Evolutionary conservation across 2,888 invertebrate genomes (phyloP).

Genomic region (Clitarchus hookeri): DNA sequence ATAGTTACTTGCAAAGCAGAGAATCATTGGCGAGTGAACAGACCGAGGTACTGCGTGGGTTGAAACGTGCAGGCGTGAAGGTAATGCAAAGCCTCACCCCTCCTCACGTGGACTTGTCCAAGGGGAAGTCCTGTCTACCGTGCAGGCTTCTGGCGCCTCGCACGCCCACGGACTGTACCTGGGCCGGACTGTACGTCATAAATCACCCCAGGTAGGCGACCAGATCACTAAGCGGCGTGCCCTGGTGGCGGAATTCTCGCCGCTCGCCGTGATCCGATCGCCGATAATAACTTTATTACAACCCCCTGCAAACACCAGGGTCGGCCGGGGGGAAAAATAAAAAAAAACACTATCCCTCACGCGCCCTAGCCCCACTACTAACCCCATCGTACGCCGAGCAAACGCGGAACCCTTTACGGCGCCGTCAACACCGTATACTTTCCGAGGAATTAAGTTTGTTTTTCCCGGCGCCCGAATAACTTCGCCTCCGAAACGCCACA

Average conservation of each 20-base stretch:
- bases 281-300: slow-evolving; percentile 40
- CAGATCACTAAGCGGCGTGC: not conserved
- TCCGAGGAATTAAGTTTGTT: not conserved
- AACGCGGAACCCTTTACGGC: not conserved
- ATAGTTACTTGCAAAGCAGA: too few species aligned
- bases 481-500: slow-evolving; percentile 1
- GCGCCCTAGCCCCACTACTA: not conserved
- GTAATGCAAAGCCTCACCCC: too few species aligned
- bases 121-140: too few species aligned
- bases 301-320: slow-evolving; percentile 15
- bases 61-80: too few species aligned
- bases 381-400: not conserved
- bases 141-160: not conserved
- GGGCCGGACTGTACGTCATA: not conserved
- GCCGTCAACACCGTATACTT: not conserved
- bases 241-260: slow-evolving; percentile 32
- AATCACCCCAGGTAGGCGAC: slow-evolving; percentile 10
- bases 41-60: too few species aligned
- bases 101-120: too few species aligned
- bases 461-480: not conserved
- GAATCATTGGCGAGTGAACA: too few species aligned
- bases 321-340: too few species aligned
- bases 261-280: slow-evolving; percentile 32
- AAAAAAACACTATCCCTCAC: not conserved
- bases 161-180: not conserved